Evolutionary conservation across 30 jellyfish, hydroid and myxozoan genomes (phyloP).

Genomic region (Phacellophora camtschatica): DNA sequence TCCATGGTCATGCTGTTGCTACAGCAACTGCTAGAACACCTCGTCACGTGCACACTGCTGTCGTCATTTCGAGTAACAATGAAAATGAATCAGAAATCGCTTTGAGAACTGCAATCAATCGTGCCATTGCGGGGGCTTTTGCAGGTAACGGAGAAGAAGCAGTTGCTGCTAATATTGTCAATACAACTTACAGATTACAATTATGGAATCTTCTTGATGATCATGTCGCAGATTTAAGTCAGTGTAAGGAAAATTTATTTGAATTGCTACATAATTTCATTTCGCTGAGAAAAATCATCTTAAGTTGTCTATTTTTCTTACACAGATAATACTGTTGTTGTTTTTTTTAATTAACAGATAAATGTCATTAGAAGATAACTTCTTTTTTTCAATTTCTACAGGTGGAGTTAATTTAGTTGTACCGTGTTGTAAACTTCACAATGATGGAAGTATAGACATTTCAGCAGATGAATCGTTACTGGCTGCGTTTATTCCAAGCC

Average conservation of each 20-base stretch:
- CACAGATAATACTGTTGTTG: too few relatives aligned
- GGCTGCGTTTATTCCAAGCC: slow-evolving; percentile 78
- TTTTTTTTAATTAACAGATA: too few relatives aligned
- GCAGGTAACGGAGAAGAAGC: slow-evolving; percentile 96
- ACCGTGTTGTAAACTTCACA: slow-evolving; percentile 80
- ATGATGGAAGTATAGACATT: slow-evolving; percentile 86
- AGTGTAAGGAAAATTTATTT: slow-evolving; percentile 37
- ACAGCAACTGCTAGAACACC: slow-evolving; percentile 89
- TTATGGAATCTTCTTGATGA: slow-evolving; percentile 66
- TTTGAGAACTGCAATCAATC: slow-evolving; percentile 81
- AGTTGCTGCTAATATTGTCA: slow-evolving; percentile 86
- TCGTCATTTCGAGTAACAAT: slow-evolving; percentile 62
- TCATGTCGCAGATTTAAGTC: slow-evolving; percentile 18
- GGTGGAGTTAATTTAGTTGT: slow-evolving; percentile 54
- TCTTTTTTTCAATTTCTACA: too few relatives aligned
- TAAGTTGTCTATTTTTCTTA: too few relatives aligned
- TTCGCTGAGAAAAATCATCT: background rate
- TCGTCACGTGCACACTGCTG: slow-evolving; percentile 88
- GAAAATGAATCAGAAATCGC: slow-evolving; percentile 55
- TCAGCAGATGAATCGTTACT: slow-evolving; percentile 76
- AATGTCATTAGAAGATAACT: too few relatives aligned
- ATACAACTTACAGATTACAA: slow-evolving; percentile 92
- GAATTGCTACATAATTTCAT: background rate
- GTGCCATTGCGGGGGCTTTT: slow-evolving; percentile 93
- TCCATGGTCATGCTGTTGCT: slow-evolving; percentile 58